Evolutionary conservation across 2,797 vertebrate genomes (phyloP).

Genomic region (Pipistrellus pipistrellus): DNA sequence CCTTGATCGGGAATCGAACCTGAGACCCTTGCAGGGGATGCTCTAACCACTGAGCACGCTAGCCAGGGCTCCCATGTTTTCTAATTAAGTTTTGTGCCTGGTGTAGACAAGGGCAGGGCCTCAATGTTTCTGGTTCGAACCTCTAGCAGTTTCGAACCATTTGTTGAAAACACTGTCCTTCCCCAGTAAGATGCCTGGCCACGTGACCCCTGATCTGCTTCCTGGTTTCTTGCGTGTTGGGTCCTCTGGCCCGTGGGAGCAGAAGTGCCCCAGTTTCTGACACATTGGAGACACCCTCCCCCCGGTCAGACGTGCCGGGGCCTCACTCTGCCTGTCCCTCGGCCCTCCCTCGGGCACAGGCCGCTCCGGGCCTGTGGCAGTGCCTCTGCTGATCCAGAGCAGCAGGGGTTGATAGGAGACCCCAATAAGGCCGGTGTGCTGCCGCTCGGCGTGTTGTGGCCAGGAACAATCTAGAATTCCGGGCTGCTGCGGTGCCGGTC

Average conservation of each 20-base stretch:
- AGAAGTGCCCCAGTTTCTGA: background rate
- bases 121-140: background rate
- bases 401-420: background rate
- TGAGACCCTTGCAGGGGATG: no score
- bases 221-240: background rate
- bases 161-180: background rate
- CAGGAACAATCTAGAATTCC: background rate
- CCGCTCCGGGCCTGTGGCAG: accelerated
- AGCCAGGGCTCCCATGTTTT: background rate
- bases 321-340: no score
- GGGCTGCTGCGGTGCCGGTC: no score
- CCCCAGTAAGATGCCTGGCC: background rate
- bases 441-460: background rate
- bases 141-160: background rate
- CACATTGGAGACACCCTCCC: no score
- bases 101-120: background rate
- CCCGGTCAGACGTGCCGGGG: no score
- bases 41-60: no score
- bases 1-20: no score
- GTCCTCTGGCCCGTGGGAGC: accelerated
- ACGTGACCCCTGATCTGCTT: accelerated
- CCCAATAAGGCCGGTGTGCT: background rate
- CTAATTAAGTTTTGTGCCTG: background rate
- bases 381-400: background rate
- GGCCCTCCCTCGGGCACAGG: no score